Percentiles rank a stretch among this genome's conserved stretches.
Conservation (phyloP, 2,888 invertebrate species). For the Volucella bombylans region DNA sequence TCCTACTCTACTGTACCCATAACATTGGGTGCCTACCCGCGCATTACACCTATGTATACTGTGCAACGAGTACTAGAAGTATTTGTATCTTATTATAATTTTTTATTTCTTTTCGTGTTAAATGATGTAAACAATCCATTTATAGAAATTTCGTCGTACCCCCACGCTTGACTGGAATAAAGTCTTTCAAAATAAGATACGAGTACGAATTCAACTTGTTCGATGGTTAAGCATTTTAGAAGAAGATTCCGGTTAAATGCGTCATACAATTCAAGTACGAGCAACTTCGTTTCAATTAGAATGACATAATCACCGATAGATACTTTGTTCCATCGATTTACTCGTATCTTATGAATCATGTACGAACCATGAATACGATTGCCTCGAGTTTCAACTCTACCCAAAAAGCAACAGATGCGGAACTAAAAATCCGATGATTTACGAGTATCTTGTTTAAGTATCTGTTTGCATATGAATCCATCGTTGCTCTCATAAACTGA, state of each 20-base stretch:
- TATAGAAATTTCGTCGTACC: slow-evolving; percentile 55
- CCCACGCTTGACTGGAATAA: neutral
- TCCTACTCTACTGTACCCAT: slow-evolving; percentile 38
- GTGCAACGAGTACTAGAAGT: no score
- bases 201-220: neutral
- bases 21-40: neutral
- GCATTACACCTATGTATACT: no score
- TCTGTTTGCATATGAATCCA: neutral
- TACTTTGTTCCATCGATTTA: slow-evolving; percentile 24
- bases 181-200: slow-evolving; percentile 1
- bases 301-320: slow-evolving; percentile 47
- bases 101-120: neutral
- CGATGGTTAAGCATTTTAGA: neutral
- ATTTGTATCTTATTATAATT: neutral
- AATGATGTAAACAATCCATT: slow-evolving; percentile 68
- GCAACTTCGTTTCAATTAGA: slow-evolving; percentile 14
- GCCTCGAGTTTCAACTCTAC: no score
- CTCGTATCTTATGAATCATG: slow-evolving; percentile 46
- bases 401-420: neutral
- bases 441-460: neutral
- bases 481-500: neutral
- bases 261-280: slow-evolving; percentile 22
- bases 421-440: slow-evolving; percentile 3
- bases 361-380: no score
- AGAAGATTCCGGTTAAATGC: slow-evolving; percentile 29